Conservation (phyloP, 2,113 vertebrate genomes). For the Cinclus mexicanus region DNA sequence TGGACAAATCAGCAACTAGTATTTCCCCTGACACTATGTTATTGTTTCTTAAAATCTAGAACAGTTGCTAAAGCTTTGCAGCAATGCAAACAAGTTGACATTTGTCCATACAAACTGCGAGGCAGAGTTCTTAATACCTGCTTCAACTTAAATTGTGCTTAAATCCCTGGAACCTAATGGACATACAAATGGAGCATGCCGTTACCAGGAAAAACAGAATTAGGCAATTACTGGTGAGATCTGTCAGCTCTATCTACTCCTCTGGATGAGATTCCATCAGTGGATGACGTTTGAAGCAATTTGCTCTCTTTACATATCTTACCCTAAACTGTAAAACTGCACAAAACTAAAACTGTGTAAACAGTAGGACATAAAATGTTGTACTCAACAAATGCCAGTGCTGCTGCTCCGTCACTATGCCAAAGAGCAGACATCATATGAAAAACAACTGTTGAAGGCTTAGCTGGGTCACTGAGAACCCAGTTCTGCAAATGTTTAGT, state of each 20-base stretch:
- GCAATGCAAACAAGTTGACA: background rate
- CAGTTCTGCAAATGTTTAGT: background rate
- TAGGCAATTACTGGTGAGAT: background rate
- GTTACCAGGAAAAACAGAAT: background rate
- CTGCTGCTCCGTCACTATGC: background rate
- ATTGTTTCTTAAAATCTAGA: background rate
- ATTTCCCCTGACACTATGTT: background rate
- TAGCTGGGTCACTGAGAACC: background rate
- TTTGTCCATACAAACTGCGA: background rate
- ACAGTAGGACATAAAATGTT: background rate
- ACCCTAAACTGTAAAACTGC: background rate
- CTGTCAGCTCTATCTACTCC: background rate
- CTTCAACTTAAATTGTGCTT: background rate
- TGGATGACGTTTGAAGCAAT: background rate
- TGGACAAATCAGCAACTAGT: background rate
- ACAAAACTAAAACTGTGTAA: background rate
- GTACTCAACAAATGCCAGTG: background rate
- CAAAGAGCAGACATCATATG: background rate
- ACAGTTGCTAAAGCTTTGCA: background rate
- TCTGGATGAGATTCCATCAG: background rate
- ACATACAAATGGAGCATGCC: background rate
- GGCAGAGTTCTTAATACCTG: background rate
- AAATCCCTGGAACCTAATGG: background rate
- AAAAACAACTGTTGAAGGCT: background rate
- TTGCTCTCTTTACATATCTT: background rate